Base-by-base conservation (phyloP, 1,140 invertebrate genomes). In the Cydia amplana region DNA sequence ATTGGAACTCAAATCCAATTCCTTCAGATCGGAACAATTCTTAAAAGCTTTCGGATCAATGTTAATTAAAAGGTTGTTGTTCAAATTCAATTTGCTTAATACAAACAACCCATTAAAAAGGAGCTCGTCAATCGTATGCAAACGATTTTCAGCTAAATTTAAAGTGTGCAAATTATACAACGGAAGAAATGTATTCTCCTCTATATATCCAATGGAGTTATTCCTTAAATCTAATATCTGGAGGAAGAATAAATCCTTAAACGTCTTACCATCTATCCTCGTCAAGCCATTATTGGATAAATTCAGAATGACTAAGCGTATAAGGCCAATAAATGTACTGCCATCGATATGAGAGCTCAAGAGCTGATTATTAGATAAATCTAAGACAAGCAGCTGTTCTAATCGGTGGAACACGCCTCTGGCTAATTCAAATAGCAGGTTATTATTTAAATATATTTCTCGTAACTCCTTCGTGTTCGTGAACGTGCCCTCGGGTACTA, bases 281-380 rank as follows among this genome's bases (percentile, higher is more conserved):
- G 96, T 97, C 49, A 99, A 89, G 12, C 95, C 94, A 85, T 99
- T 99, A 90, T 96, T 96, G 1, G 97, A 97, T 85, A 99, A 93
- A 92, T 98, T 97, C 72, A 99, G 93, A 28, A 97, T 95, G 80
- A 98, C 96, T 77, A 98, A 94, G 23, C 97, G 94, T 75, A 97
- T 97, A 55, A 98, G 94, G 12, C 97, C 97, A 70, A 96, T 93
- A 89, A 98, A 98, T 60, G 96, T 97, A 20, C 96, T 96, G 74
- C 96, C 95, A 83, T 97, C 96, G 77, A 97, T 95, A 85, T 96
- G 97, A 82, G 95, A 95, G 88, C 95, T 97, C 75, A 95, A 96
- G 72, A 99, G 93, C 82, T 96, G 95, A 93, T 99, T 99, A 80
- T 96, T 95, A n/a, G 97, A 97, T 80, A 98, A 94, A 93, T 99